These are phyloP conservation scores for Eilema caniola DNA, from an alignment of 2,888 invertebrate species.

Conservation along the genomic window DNA sequence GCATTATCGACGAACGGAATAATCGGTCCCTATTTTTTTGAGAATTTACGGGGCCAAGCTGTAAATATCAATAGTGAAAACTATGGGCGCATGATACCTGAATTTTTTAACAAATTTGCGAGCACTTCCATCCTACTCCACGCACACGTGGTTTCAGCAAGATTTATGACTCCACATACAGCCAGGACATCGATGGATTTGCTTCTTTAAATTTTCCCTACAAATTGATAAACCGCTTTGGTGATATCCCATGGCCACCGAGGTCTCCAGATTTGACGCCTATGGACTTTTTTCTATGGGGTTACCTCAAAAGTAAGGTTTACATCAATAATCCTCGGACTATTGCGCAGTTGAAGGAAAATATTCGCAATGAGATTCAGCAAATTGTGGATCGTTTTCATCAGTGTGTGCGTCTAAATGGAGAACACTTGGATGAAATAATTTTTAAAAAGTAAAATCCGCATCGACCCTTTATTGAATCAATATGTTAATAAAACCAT, in stretches of 20 bases:
- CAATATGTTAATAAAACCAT: too few species aligned
- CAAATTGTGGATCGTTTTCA: too few species aligned
- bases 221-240: not conserved
- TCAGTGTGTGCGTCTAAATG: too few species aligned
- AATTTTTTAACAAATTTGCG: not conserved
- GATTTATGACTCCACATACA: not conserved
- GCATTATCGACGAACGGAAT: too few species aligned
- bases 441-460: constrained; percentile 2
- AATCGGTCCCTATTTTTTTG: too few species aligned
- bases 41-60: too few species aligned
- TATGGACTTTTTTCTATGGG: constrained; percentile 2
- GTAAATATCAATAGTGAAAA: not conserved
- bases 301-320: not conserved
- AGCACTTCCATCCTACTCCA: not conserved
- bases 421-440: not conserved
- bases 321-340: not conserved
- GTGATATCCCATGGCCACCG: not conserved
- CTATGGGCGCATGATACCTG: not conserved
- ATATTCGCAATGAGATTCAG: not conserved
- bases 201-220: not conserved
- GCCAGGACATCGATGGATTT: not conserved
- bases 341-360: not conserved
- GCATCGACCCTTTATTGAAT: too few species aligned
- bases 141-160: not conserved
- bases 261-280: not conserved